Evolutionary conservation across 2,797 vertebrate species (phyloP), one percentile per base, ranked within the genome.

Genomic region (Sylvia borin): DNA sequence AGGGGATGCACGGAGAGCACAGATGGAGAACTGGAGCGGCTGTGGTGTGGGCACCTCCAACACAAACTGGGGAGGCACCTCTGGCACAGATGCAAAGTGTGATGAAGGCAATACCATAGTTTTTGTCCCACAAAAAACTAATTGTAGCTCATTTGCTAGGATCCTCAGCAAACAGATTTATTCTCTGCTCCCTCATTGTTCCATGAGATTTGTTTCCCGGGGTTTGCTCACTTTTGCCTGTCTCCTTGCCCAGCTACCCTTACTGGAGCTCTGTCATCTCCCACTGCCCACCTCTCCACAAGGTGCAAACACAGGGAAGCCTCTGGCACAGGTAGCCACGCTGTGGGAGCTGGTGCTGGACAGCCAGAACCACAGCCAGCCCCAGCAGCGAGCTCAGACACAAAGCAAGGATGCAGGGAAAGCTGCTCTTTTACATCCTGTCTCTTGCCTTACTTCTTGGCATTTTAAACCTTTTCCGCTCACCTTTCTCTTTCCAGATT

Each of bases 401-500:
- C 29, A 79, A 68, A 78, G 48, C 91, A 64, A 66, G 64, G 66
- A 73, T 42, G 45, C 45, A 64, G 73, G 25, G 60, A 82, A 90
- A 90, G 25, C 64, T 82, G 24, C 5, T 88, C 31, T 67, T 84
- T 62, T 32, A n/a, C 21, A 22, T 29, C 27, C 53, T 18, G 21
- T 11, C 48, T 92, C 61, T 65, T 64, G 40, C 32, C 51, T 86
- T 81, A 54, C 83, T 70, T 76, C 71, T 85, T 75, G 40, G 51
- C 11, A 11, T 84, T 95, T 88, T 54, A 85, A 92, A 86, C 11
- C 54, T 86, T 47, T 90, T 72, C 85, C 84, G 43, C 90, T 86
- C 88, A 88, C 95, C 95, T 92, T 92, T 82, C 67, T 78, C 68
- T 47, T 77, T 48, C 47, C 55, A 67, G 70, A 73, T 94, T 90